Base-by-base conservation (phyloP, 2,113 vertebrate species). In the Trinectes maculatus region DNA sequence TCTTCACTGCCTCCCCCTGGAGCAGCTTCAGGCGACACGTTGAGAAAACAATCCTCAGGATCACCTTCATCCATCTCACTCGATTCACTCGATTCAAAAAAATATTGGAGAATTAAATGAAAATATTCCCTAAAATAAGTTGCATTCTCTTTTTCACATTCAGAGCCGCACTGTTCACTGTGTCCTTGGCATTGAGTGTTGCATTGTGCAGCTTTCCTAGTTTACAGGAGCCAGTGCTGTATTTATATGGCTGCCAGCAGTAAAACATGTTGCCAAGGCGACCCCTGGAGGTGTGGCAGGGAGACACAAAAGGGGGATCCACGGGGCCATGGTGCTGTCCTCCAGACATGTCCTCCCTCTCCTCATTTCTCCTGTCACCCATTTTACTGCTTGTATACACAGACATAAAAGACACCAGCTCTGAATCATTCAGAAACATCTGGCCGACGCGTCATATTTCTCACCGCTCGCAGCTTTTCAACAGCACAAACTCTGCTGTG, bases 261-360 rank as follows among this genome's bases (percentile, higher is more conserved):
- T 87, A 86, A 88, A 89, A 82, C 73, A 42, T 24, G 86, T 90
- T 88, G 77, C 82, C 82, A 80, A 68, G 87, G 80, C 36, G 74
- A 89, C 69, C 48, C 68, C 79, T 64, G 76, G 84, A 82, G 79
- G 85, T 65, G 78, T 77, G 74, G 66, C 64, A 25, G 52, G 65
- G 57, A 54, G 60, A 76, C 55, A 87, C 85, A 86, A 88, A 86
- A 71, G 81, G 64, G 28, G 58, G 28, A 64, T 22, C 44, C 33
- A 22, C 55, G 12, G 11, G 33, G 43, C n/a, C 34, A 60, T 48
- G 48, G 29, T 22, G 43, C 56, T 26, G 66, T 71, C 64, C 77
- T 77, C 33, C 60, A 51, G 60, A 61, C 33, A 6, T 59, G 67
- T 53, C 51, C 25, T 66, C 54, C 22, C 51, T 77, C 36, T 42